A percentile compares a stretch with the other conserved stretches of the same genome.
Conservation (phyloP, 1,140 invertebrate species). For the Leguminivora glycinivorella region DNA sequence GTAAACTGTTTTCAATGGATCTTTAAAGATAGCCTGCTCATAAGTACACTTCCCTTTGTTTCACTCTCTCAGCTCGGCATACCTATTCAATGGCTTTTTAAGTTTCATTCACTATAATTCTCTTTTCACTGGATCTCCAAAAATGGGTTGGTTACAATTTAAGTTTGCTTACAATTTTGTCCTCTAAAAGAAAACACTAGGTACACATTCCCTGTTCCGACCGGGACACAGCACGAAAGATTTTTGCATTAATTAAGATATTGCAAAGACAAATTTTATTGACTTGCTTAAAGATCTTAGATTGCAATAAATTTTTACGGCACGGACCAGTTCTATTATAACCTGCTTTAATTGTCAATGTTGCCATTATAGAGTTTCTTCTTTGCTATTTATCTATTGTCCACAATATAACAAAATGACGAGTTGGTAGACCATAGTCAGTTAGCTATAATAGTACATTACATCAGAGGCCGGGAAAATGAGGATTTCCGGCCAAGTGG, state of each 20-base stretch:
- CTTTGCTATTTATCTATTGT: constrained; percentile 54
- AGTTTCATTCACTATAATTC: too few relatives aligned
- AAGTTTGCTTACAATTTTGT: too few relatives aligned
- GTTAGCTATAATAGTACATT: constrained; percentile 50
- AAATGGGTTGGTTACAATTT: too few relatives aligned
- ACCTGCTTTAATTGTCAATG: neutral
- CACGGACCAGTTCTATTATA: neutral
- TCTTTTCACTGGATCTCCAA: neutral
- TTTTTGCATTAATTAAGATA: constrained; percentile 18
- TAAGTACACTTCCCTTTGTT: neutral
- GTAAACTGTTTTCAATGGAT: neutral
- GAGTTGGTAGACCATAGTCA: constrained; percentile 39
- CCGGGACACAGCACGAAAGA: constrained; percentile 2
- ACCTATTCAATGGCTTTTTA: too few relatives aligned
- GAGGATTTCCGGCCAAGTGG: too few relatives aligned
- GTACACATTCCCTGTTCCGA: neutral
- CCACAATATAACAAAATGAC: constrained; percentile 57
- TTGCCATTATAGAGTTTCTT: neutral
- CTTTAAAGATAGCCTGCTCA: neutral
- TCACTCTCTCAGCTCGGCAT: neutral
- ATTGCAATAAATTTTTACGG: constrained; percentile 2
- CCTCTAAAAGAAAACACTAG: too few relatives aligned
- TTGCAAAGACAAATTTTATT: constrained; percentile 21
- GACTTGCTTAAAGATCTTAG: constrained; percentile 6
- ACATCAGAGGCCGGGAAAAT: too few relatives aligned